phyloP scores from a whole-genome alignment of 2,888 invertebrate species.

The Conistra vaccinii region DNA sequence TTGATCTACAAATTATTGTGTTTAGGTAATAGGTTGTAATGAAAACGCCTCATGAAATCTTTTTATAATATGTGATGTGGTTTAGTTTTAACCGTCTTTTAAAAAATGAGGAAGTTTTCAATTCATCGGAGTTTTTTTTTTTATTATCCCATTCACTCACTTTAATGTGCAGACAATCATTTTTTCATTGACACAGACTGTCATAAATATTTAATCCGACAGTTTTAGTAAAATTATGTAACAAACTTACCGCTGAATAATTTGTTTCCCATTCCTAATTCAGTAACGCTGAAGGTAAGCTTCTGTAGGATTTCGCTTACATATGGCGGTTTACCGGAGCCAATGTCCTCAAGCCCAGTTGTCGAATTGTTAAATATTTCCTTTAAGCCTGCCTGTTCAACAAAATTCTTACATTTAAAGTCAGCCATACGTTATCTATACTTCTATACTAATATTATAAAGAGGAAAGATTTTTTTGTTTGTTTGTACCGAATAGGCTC shows the following conservation, averaged over 20 bases:
- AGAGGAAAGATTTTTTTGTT: too few relatives aligned
- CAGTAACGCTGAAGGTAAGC: neutral
- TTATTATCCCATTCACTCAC: too few relatives aligned
- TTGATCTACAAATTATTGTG: neutral
- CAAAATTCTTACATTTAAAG: neutral
- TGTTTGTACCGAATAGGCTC: too few relatives aligned
- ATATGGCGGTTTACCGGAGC: conserved; percentile 18
- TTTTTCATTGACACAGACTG: neutral
- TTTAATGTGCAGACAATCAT: neutral
- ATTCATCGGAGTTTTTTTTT: too few relatives aligned
- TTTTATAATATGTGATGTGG: neutral
- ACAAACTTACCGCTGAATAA: conserved; percentile 25
- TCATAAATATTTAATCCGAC: neutral
- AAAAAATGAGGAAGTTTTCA: neutral
- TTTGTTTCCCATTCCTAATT: conserved; percentile 27
- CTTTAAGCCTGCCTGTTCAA: conserved; percentile 34
- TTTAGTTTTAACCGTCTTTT: neutral
- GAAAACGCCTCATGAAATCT: too few relatives aligned
- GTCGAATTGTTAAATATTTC: conserved; percentile 40
- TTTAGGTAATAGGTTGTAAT: neutral
- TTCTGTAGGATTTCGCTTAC: conserved; percentile 47
- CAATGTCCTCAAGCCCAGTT: conserved; percentile 25
- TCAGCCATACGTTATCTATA: too few relatives aligned
- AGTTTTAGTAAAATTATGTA: neutral
- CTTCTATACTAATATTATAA: too few relatives aligned